Base-by-base conservation (phyloP, 2,113 vertebrate species). In the Sturnus vulgaris region DNA sequence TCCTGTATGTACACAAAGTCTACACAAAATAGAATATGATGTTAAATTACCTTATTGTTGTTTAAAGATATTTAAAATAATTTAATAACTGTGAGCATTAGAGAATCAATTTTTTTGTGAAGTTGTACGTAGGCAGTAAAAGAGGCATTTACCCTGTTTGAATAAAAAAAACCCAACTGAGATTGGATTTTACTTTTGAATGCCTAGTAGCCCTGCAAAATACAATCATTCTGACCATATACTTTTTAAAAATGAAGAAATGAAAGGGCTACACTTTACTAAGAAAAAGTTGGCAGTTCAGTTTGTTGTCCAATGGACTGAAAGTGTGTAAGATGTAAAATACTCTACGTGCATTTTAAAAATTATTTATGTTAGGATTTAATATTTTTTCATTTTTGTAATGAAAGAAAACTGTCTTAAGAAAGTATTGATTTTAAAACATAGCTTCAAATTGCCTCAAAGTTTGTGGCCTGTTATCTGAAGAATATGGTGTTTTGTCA, bases 381-480 rank as follows among this genome's bases (percentile, higher is more conserved):
- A 84, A 63, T 80, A 57, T 75, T 92, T 95, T 42, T 82, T 56
- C 4, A 55, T 89, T 42, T 75, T 87, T 75, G 7, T 72, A 86
- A 69, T 78, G 35, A 35, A 89, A 79, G 9, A 81, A 66, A 81
- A 75, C 40, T 35, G 8, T 42, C 25, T 80, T 57, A 35, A 46
- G 42, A 92, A 81, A 76, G 46, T 52, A 81, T 28, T 69, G 23
- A 28, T 61, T 92, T 96, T 65, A 78, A 93, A 91, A 50, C 3
- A 17, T 44, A 64, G 49, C 23, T 90, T 81, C 56, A 88, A 82
- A 53, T 47, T 70, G 35, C 90, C 56, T 88, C 75, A 93, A 63
- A 86, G 65, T 88, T 84, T 86, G 65, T 96, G 33, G 33, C 56
- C 80, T 95, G 37, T 63, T 96, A 42, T 60, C 65, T 90, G 75